Conservation (phyloP, 2,888 invertebrate genomes). For the Hymenopus coronatus region DNA sequence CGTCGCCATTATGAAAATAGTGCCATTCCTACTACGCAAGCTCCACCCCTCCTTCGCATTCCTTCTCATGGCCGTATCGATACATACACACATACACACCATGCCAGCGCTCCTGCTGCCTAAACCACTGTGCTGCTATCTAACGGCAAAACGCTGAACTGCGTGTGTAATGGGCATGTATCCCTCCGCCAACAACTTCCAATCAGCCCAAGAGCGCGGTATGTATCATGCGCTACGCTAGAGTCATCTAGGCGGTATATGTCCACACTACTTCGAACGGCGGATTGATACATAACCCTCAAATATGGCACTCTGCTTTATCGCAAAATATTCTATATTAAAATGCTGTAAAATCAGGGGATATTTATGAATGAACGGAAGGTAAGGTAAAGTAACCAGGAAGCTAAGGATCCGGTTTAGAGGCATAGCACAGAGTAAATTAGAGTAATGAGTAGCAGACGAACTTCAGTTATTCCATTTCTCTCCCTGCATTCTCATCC, state of each 20-base stretch:
- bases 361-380: too few species aligned
- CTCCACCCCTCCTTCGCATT: neutral
- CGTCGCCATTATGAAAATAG: constrained; percentile 35
- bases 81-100: neutral
- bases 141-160: constrained; percentile 4
- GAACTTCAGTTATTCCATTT: neutral
- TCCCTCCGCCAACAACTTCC: constrained; percentile 7
- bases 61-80: constrained; percentile 1
- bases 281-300: neutral
- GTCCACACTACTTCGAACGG: neutral
- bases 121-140: neutral
- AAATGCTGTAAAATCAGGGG: neutral
- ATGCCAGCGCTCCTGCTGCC: neutral
- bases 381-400: too few species aligned
- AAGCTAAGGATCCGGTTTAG: too few species aligned
- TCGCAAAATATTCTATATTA: neutral
- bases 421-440: neutral
- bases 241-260: neutral
- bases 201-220: neutral
- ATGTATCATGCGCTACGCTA: neutral
- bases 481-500: constrained; percentile 4
- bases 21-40: constrained; percentile 12
- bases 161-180: neutral
- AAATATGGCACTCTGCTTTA: too few species aligned
- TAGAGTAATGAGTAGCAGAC: neutral